phyloP scores from a whole-genome alignment of 2,888 invertebrate species.

The Agriopis aurantiaria region DNA sequence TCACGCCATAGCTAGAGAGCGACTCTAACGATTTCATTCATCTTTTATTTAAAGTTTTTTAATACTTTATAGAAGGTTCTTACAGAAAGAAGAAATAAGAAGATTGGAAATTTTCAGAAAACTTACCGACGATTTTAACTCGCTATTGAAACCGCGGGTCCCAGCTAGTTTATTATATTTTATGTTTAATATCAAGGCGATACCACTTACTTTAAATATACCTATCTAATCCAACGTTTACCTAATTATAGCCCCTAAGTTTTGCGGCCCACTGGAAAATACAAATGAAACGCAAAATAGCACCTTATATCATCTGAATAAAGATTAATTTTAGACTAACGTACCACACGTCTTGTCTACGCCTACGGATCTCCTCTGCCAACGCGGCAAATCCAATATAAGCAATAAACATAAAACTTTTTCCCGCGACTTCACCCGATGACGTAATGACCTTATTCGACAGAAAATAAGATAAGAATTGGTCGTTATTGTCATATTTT shows the following conservation, averaged over 20 bases:
- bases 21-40: no score
- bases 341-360: conserved; percentile 3
- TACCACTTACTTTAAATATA: conserved; percentile 23
- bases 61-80: no score
- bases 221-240: conserved; percentile 27
- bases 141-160: no score
- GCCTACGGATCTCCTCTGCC: conserved; percentile 27
- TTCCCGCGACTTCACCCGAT: conserved; percentile 6
- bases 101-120: no score
- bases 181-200: conserved; percentile 13
- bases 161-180: neutral
- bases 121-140: no score
- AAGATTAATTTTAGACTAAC: conserved; percentile 9
- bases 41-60: no score
- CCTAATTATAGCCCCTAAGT: conserved; percentile 45
- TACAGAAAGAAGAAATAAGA: no score
- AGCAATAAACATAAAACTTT: conserved; percentile 9
- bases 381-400: conserved; percentile 1
- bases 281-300: neutral
- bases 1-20: no score
- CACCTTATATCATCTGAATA: neutral
- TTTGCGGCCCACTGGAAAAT: conserved; percentile 45
- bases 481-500: neutral
- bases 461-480: neutral
- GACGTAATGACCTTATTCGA: conserved; percentile 2